Evolutionary conservation across 2,888 invertebrate species (phyloP).

Genomic region (Diachrysia chrysitis): DNA sequence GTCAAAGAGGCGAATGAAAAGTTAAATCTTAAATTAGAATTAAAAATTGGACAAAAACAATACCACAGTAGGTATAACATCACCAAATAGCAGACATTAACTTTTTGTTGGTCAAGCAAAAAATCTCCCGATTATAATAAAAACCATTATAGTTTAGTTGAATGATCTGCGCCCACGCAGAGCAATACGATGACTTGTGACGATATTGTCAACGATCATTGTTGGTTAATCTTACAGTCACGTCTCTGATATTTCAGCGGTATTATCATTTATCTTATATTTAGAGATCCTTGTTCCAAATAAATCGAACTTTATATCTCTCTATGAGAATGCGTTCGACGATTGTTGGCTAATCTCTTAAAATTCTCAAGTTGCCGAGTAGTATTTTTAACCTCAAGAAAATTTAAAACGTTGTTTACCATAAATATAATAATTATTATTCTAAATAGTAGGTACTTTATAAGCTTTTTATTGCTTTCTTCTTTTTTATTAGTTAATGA

Average conservation of each 20-base stretch:
- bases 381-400: too few species aligned
- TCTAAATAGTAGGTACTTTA: too few species aligned
- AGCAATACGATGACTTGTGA: slow-evolving; percentile 32
- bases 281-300: slow-evolving; percentile 16
- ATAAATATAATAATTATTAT: too few species aligned
- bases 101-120: slow-evolving; percentile 27
- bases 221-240: slow-evolving; percentile 68
- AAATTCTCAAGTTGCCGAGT: too few species aligned
- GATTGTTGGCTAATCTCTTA: too few species aligned
- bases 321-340: too few species aligned
- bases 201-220: slow-evolving; percentile 56
- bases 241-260: slow-evolving; percentile 70
- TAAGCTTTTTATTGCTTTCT: too few species aligned
- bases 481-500: too few species aligned
- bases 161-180: slow-evolving; percentile 49
- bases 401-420: too few species aligned
- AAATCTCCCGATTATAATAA: slow-evolving; percentile 39
- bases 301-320: too few species aligned
- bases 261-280: slow-evolving; percentile 58
- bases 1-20: neutral
- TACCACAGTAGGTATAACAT: slow-evolving; percentile 9
- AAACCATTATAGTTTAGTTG: slow-evolving; percentile 43
- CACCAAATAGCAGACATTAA: slow-evolving; percentile 18
- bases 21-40: neutral
- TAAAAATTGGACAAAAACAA: slow-evolving; percentile 5